Percentiles rank a stretch among this genome's conserved stretches.
Evolutionary conservation across 2,113 vertebrate genomes (phyloP).

Genomic region (Urocynchramus pylzowi): DNA sequence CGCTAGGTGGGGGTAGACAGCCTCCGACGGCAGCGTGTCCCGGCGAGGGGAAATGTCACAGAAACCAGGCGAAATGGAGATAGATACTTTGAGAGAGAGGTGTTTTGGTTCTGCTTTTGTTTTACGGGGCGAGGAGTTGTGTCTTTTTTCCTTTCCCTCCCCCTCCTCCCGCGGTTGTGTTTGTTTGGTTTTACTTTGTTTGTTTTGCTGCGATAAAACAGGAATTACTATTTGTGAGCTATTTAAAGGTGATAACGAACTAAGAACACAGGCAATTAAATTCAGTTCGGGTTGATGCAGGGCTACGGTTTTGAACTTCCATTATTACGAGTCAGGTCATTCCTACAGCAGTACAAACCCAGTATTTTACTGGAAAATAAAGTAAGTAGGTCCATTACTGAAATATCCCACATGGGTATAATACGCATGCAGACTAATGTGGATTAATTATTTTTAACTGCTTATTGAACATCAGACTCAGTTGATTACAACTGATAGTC

Average conservation of each 20-base stretch:
- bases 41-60: accelerated
- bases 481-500: not conserved
- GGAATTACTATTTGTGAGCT: slow-evolving; percentile 41
- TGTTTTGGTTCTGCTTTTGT: accelerated
- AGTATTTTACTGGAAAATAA: not conserved
- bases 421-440: not conserved
- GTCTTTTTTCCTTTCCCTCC: not conserved
- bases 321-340: not conserved
- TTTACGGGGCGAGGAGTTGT: not conserved
- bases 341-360: not conserved
- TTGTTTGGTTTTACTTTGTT: not conserved
- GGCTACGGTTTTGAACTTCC: not conserved
- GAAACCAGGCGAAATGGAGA: not conserved
- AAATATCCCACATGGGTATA: not conserved
- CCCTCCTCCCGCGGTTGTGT: not conserved
- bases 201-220: accelerated
- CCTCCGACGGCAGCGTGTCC: not conserved
- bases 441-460: not conserved
- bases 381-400: not conserved
- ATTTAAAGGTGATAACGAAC: slow-evolving; percentile 20
- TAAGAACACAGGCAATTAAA: not conserved
- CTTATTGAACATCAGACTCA: not conserved
- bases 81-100: not conserved
- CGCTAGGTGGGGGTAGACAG: slow-evolving; percentile 72
- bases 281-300: not conserved